phyloP scores from a whole-genome alignment of 2,113 vertebrate species.

The Setophaga kirtlandii region DNA sequence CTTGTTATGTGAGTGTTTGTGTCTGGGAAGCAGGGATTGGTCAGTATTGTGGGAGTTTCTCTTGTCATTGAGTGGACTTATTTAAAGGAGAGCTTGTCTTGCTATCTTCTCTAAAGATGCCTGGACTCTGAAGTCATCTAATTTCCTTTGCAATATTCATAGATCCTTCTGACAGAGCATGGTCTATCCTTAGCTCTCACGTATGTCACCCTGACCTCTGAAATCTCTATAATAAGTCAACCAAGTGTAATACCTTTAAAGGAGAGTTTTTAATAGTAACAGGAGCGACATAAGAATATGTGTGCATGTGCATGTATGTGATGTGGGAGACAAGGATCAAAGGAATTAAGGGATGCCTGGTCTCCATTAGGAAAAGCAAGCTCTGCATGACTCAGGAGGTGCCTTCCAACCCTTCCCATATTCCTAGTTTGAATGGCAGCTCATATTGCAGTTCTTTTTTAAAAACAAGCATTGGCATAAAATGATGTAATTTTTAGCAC shows the following conservation, averaged over 20 bases:
- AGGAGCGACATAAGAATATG: neutral
- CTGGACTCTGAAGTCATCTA: constrained; percentile 17
- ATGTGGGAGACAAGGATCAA: neutral
- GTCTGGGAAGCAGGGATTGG: neutral
- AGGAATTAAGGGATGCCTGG: neutral
- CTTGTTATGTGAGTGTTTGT: neutral
- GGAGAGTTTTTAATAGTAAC: neutral
- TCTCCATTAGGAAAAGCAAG: neutral
- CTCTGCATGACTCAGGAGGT: neutral
- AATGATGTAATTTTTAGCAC: neutral
- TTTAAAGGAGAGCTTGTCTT: constrained; percentile 16
- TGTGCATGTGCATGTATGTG: neutral
- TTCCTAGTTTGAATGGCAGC: neutral
- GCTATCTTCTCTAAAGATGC: neutral
- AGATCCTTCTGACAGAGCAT: neutral
- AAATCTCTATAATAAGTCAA: neutral
- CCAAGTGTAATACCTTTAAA: neutral
- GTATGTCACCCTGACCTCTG: neutral
- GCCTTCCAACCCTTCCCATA: neutral
- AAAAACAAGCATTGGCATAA: neutral
- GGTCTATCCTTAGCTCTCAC: neutral
- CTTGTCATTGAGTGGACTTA: neutral
- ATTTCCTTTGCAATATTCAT: neutral
- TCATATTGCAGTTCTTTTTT: neutral
- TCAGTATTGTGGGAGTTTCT: neutral